Percentiles rank a stretch among this genome's conserved stretches.
These are phyloP conservation scores for Clinocottus analis DNA, from an alignment of 2,113 vertebrate genomes.

Conservation along the genomic window DNA sequence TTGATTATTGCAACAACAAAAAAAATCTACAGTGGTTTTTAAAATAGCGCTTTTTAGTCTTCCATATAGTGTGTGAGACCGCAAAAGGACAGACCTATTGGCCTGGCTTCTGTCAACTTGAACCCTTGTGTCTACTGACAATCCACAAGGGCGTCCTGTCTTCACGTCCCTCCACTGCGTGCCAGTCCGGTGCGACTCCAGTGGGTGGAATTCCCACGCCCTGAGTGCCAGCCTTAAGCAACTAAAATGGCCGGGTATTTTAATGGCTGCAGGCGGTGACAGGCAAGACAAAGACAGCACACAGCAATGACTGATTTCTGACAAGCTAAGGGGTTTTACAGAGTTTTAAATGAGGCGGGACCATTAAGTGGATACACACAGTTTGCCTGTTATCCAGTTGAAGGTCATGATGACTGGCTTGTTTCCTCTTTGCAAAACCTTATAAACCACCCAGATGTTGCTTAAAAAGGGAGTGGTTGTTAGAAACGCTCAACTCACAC, in stretches of 20 bases:
- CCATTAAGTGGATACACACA: constrained; percentile 24
- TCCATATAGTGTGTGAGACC: background rate
- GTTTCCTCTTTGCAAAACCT: constrained; percentile 38
- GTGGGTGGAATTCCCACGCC: constrained; percentile 48
- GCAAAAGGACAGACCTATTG: constrained; percentile 4
- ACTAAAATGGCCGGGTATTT: constrained; percentile 48
- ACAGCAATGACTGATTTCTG: constrained; percentile 42
- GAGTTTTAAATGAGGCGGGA: constrained; percentile 14
- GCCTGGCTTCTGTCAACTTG: constrained; percentile 38
- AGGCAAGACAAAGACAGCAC: constrained; percentile 45
- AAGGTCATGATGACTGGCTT: constrained; percentile 6
- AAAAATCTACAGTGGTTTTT: background rate
- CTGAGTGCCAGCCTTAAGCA: constrained; percentile 28
- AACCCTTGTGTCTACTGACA: constrained; percentile 15
- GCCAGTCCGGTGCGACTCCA: constrained; percentile 28
- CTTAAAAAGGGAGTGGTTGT: constrained; percentile 41
- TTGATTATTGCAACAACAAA: background rate
- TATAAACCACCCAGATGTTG: constrained; percentile 35
- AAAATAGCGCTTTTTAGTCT: background rate
- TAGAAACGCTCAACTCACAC: constrained; percentile 9
- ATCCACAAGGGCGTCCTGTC: constrained; percentile 2
- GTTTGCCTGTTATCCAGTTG: background rate
- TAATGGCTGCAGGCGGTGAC: constrained; percentile 38
- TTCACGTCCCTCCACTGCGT: constrained; percentile 27
- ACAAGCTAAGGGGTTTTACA: background rate